phyloP scores from a whole-genome alignment of 1,140 invertebrate genomes.

The Patella vulgata region DNA sequence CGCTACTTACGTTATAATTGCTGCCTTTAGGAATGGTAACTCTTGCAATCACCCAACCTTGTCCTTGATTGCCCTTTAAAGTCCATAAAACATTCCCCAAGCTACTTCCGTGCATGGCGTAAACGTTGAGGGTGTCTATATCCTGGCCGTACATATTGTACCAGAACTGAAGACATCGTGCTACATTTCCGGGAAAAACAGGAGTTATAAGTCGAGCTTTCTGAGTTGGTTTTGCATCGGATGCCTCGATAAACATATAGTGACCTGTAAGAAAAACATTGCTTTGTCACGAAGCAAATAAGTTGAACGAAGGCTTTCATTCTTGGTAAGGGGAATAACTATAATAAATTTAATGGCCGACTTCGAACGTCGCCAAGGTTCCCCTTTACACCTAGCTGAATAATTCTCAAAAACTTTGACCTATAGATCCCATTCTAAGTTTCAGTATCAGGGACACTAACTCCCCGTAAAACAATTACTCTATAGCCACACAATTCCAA shows the following conservation, averaged over 20 bases:
- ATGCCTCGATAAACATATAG: slow-evolving; percentile 63
- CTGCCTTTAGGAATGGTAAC: slow-evolving; percentile 37
- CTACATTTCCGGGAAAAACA: slow-evolving; percentile 27
- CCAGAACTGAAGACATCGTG: slow-evolving; percentile 52
- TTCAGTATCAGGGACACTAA: too few relatives aligned
- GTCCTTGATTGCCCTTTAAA: slow-evolving; percentile 50
- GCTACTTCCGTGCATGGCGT: slow-evolving; percentile 21
- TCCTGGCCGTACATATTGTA: slow-evolving; percentile 57
- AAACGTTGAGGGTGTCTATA: slow-evolving; percentile 51
- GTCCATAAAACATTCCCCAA: slow-evolving; percentile 43
- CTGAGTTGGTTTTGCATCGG: slow-evolving; percentile 36
- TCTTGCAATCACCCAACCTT: slow-evolving; percentile 52
- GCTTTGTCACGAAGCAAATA: not conserved
- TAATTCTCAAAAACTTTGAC: too few relatives aligned
- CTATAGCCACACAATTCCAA: too few relatives aligned
- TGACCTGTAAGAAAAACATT: slow-evolving; percentile 33
- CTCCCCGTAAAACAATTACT: too few relatives aligned
- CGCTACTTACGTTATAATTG: slow-evolving; percentile 41
- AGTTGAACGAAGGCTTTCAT: not conserved
- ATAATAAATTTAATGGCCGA: too few relatives aligned
- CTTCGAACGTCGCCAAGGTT: too few relatives aligned
- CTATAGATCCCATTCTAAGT: too few relatives aligned
- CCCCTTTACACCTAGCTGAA: too few relatives aligned
- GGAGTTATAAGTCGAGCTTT: slow-evolving; percentile 45
- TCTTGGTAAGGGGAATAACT: too few relatives aligned